phyloP scores from a whole-genome alignment of 92 coral and sea anemone genomes.

The Siderastrea radians region DNA sequence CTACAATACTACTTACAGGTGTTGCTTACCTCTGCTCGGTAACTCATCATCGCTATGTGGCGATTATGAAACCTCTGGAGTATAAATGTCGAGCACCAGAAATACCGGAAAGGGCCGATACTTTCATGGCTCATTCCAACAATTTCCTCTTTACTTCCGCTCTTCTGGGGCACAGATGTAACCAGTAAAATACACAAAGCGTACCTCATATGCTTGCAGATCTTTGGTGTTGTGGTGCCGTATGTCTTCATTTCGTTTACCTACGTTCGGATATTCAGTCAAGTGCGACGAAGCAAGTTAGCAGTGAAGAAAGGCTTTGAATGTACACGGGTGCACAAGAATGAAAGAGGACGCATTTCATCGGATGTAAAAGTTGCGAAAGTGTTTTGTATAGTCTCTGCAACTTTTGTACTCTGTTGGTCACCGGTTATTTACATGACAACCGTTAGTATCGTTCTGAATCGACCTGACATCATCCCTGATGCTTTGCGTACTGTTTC shows the following conservation, averaged over 20 bases:
- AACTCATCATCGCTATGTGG: conserved; percentile 79
- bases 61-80: conserved; percentile 57
- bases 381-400: conserved; percentile 67
- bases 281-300: conserved; percentile 56
- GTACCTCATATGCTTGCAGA: conserved; percentile 64
- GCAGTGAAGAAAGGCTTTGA: no score
- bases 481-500: conserved; percentile 50
- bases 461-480: conserved; percentile 62
- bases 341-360: no score
- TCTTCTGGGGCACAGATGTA: conserved; percentile 64
- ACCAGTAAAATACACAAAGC: conserved; percentile 43
- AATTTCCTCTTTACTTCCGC: conserved; percentile 57
- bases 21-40: conserved; percentile 20
- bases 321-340: no score
- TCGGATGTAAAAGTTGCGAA: not conserved
- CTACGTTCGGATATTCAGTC: conserved; percentile 65
- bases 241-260: conserved; percentile 62
- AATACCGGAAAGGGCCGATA: conserved; percentile 37
- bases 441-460: conserved; percentile 44
- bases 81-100: conserved; percentile 37
- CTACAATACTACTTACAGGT: conserved; percentile 70
- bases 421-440: conserved; percentile 79
- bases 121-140: conserved; percentile 72
- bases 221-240: conserved; percentile 76
- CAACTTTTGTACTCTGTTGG: conserved; percentile 78